These are phyloP conservation scores for Mustelus asterias DNA, from an alignment of 2,113 vertebrate species.

Conservation along the genomic window DNA sequence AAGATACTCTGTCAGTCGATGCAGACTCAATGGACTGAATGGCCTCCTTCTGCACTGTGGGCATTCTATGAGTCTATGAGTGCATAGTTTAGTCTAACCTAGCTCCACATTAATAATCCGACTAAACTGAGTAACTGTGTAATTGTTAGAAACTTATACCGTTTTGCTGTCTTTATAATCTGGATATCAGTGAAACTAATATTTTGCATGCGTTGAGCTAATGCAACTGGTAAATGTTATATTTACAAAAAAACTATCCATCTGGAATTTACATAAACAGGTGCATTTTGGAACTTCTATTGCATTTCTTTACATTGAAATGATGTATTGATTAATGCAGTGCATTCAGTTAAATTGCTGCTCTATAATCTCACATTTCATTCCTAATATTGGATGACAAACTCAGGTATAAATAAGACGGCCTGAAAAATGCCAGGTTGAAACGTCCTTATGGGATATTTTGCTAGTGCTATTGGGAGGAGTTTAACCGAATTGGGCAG, in stretches of 20 bases:
- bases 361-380: not conserved
- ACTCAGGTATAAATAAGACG: not conserved
- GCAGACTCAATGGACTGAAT: too few relatives aligned
- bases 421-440: not conserved
- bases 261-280: not conserved
- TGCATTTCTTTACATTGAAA: not conserved
- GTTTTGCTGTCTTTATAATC: not conserved
- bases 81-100: not conserved
- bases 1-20: too few relatives aligned
- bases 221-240: not conserved
- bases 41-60: too few relatives aligned
- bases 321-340: not conserved
- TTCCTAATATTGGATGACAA: not conserved
- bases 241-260: not conserved
- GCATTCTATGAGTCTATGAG: too few relatives aligned
- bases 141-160: not conserved
- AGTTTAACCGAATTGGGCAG: too few relatives aligned
- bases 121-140: not conserved
- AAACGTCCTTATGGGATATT: not conserved
- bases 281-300: not conserved
- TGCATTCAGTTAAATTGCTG: not conserved
- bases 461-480: too few relatives aligned
- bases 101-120: not conserved
- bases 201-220: not conserved
- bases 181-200: not conserved